Conservation (phyloP, 2,888 invertebrate genomes). For the Electrophaes corylata region DNA sequence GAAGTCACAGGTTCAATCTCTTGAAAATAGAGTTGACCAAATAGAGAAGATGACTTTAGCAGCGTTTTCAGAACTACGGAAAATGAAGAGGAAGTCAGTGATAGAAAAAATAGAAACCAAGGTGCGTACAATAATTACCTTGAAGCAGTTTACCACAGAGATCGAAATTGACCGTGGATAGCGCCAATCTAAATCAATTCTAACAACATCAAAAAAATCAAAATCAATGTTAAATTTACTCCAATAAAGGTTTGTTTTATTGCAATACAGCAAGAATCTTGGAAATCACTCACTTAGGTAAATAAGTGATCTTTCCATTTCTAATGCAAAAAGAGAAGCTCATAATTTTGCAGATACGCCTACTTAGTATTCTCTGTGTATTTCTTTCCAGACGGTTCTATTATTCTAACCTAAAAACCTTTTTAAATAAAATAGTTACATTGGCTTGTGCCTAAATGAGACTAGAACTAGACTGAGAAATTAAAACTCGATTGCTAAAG, state of each 20-base stretch:
- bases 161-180: neutral
- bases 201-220: neutral
- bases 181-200: no score
- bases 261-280: neutral
- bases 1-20: neutral
- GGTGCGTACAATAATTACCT: neutral
- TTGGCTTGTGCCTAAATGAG: neutral
- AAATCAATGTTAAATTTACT: neutral
- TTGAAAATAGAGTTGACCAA: neutral
- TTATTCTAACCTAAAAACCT: neutral
- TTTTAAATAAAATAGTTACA: neutral
- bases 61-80: neutral
- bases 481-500: neutral
- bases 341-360: no score
- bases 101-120: slow-evolving; percentile 2
- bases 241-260: neutral
- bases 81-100: slow-evolving; percentile 2
- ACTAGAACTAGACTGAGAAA: neutral
- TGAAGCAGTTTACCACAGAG: neutral
- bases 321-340: no score
- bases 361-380: no score
- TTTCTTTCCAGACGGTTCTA: neutral
- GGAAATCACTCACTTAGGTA: no score
- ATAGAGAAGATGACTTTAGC: slow-evolving; percentile 6
- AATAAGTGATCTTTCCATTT: no score